phyloP scores from a whole-genome alignment of 2,113 vertebrate species.

The Thermophis baileyi region DNA sequence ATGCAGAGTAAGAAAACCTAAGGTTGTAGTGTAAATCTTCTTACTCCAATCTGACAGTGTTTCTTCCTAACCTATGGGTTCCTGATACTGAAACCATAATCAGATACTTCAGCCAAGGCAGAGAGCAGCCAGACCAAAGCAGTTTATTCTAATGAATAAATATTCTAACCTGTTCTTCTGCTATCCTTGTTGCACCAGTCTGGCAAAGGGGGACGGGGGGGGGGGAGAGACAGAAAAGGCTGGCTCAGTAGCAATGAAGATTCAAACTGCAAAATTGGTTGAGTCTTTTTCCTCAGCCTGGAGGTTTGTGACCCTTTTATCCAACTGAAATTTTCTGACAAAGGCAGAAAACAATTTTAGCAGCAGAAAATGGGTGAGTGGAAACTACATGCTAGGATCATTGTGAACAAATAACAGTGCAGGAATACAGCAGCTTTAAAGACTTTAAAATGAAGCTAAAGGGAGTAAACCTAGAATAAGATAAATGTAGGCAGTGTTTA shows the following conservation, averaged over 20 bases:
- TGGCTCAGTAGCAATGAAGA: constrained; percentile 22
- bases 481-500: constrained; percentile 52
- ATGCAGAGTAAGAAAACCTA: not conserved
- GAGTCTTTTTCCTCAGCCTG: constrained; percentile 37
- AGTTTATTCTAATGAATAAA: not conserved
- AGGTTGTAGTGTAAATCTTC: not conserved
- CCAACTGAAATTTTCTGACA: constrained; percentile 48
- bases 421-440: constrained; percentile 59
- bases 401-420: constrained; percentile 56
- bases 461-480: constrained; percentile 37
- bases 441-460: constrained; percentile 33
- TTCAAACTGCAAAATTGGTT: constrained; percentile 27
- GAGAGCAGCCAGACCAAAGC: constrained; percentile 24
- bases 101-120: constrained; percentile 5
- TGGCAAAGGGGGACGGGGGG: not conserved
- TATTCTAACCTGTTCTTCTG: not conserved
- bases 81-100: constrained; percentile 9
- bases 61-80: not conserved
- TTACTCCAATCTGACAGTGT: constrained; percentile 4
- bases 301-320: constrained; percentile 19
- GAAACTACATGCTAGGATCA: constrained; percentile 11
- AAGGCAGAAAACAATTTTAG: constrained; percentile 39
- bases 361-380: constrained; percentile 33
- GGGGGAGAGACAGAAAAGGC: not conserved
- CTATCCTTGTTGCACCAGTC: not conserved